Conservation (phyloP, 2,797 vertebrate species). For the Periophthalmus magnuspinnatus region DNA sequence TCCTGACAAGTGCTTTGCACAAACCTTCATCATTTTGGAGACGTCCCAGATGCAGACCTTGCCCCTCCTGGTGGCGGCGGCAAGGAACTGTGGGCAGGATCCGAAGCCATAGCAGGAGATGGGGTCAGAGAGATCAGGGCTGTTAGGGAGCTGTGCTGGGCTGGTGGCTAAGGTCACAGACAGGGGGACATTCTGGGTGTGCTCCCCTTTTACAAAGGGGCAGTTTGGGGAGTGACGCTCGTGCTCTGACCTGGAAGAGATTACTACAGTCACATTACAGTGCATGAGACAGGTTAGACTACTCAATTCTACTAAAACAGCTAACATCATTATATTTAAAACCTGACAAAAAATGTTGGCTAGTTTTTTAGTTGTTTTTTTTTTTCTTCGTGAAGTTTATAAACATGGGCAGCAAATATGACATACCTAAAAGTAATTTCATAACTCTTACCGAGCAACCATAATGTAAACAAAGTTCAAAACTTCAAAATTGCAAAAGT, state of each 20-base stretch:
- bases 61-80: slow-evolving; percentile 94
- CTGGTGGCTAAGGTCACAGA: slow-evolving; percentile 96
- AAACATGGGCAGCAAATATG: no score
- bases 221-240: slow-evolving; percentile 99
- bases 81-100: slow-evolving; percentile 95
- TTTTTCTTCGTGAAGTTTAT: no score
- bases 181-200: slow-evolving; percentile 98
- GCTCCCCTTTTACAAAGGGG: slow-evolving; percentile 98
- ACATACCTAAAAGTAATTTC: no score
- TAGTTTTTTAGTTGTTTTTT: no score
- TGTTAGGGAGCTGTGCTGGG: slow-evolving; percentile 94
- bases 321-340: no score
- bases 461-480: no score
- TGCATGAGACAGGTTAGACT: no score
- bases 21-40: slow-evolving; percentile 99
- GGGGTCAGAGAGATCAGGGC: slow-evolving; percentile 89
- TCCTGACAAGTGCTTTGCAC: not conserved
- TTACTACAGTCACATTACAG: no score
- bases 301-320: no score
- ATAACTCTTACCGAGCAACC: no score
- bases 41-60: slow-evolving; percentile 99
- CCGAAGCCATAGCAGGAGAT: slow-evolving; percentile 96
- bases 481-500: no score
- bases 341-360: no score
- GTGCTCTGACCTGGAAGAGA: slow-evolving; percentile 89